Evolutionary conservation across 2,888 invertebrate species (phyloP).

Genomic region (Coelinius sp.): DNA sequence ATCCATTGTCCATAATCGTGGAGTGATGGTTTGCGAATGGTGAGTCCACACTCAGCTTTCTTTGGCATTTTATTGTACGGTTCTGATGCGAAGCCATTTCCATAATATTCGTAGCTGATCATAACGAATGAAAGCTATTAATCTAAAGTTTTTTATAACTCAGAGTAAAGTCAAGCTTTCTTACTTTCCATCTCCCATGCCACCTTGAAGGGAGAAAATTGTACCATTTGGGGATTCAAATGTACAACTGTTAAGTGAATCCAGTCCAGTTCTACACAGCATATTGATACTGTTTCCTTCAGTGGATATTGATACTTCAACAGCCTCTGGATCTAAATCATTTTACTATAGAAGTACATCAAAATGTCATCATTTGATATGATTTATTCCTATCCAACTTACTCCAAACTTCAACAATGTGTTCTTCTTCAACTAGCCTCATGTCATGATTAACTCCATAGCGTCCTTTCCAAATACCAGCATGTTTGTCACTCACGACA

Average conservation of each 20-base stretch:
- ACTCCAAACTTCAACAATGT: conserved; percentile 55
- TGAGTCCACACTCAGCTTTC: conserved; percentile 56
- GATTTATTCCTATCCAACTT: not conserved
- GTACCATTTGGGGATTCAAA: conserved; percentile 58
- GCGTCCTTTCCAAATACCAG: conserved; percentile 57
- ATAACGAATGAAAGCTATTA: conserved; percentile 2
- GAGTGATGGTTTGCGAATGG: conserved; percentile 51
- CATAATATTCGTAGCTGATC: conserved; percentile 58
- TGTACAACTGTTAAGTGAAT: conserved; percentile 46
- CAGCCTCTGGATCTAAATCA: conserved; percentile 10
- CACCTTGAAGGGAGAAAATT: conserved; percentile 50
- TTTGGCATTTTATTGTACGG: conserved; percentile 32
- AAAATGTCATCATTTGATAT: not conserved
- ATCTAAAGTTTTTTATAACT: not conserved
- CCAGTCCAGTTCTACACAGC: conserved; percentile 42
- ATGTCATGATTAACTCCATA: conserved; percentile 50
- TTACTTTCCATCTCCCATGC: conserved; percentile 56
- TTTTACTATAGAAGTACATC: not conserved
- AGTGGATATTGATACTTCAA: not conserved
- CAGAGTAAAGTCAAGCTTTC: conserved; percentile 6
- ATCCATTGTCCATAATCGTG: conserved; percentile 61
- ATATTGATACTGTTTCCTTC: conserved; percentile 37
- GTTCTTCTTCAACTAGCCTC: conserved; percentile 35
- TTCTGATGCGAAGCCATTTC: conserved; percentile 46
- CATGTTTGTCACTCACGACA: conserved; percentile 51